Evolutionary conservation across 2,888 invertebrate species (phyloP), one percentile per base, ranked within the genome.

Genomic region (Cyclophora albipunctata): DNA sequence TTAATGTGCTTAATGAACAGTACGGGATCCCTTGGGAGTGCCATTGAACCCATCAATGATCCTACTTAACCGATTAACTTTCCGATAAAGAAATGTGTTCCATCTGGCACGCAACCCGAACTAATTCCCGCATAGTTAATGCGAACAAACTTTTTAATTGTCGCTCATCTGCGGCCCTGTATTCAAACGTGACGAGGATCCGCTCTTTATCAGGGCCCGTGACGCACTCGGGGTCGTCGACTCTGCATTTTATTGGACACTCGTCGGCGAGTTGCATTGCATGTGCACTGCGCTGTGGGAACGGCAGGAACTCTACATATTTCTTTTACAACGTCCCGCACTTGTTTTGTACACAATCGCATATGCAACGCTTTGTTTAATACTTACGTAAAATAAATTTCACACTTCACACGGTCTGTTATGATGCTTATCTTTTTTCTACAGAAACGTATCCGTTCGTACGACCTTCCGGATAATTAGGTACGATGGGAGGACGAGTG

Each of bases 61-160:
- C 20, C 43, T 43, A 43, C 43, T 43, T 43, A 34, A 43, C 20
- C 33, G 50, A 59, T 58, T 51, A 54, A 57, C 57, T 63, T 66
- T 70, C 67, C 68, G 70, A 73, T 73, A 71, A 77, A 77, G 76
- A 71, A 73, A 73, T 72, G 77, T 70, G 69, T 75, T 71, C 71
- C 84, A 86, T 85, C 81, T 84, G 85, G 81, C 77, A 71, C 73
- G 75, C 78, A 74, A 74, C 71, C 66, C 65, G 64, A 75, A 77
- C 77, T 78, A 77, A 79, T 79, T 81, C 81, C 75, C 78, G 81
- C 79, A 78, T 83, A 84, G 83, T 83, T 84, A 82, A 84, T 81
- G 69, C 74, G 75, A 62, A 78, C 75, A 78, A 86, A 85, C 84
- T 86, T 84, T 85, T 83, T 86, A 85, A 88, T 86, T 85, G 85